Conservation (phyloP, 1,140 invertebrate genomes). For the Platyscapa corneri region DNA sequence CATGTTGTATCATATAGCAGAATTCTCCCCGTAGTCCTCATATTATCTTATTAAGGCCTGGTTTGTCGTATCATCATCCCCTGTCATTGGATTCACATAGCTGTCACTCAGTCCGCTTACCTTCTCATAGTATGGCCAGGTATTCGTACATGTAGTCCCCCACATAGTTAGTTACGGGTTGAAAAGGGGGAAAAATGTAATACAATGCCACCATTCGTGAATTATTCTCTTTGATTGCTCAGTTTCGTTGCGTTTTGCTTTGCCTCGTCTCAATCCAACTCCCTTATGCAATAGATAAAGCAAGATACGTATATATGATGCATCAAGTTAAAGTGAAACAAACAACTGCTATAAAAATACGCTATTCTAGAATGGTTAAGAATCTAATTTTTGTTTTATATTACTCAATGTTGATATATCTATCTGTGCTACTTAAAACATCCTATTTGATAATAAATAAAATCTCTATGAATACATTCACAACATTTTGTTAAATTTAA, state of each 20-base stretch:
- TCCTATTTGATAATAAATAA: constrained; percentile 11
- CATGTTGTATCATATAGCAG: not conserved
- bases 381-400: constrained; percentile 41
- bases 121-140: not conserved
- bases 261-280: constrained; percentile 1
- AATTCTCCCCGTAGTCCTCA: not conserved
- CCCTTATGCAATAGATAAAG: not conserved
- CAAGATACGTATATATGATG: not conserved
- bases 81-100: not conserved
- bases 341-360: constrained; percentile 8
- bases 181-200: not conserved
- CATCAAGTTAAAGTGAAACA: constrained; percentile 15
- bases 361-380: constrained; percentile 10
- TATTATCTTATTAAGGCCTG: constrained; percentile 19
- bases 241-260: constrained; percentile 65
- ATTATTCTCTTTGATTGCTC: constrained; percentile 72
- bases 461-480: too few relatives aligned
- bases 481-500: too few relatives aligned
- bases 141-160: constrained; percentile 44
- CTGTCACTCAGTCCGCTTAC: constrained; percentile 25
- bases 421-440: not conserved
- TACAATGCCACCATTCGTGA: constrained; percentile 67
- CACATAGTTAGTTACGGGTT: not conserved
- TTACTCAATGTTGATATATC: not conserved
- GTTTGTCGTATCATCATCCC: constrained; percentile 44